Conservation (phyloP, 2,797 vertebrate species). For the Silurus aristotelis region DNA sequence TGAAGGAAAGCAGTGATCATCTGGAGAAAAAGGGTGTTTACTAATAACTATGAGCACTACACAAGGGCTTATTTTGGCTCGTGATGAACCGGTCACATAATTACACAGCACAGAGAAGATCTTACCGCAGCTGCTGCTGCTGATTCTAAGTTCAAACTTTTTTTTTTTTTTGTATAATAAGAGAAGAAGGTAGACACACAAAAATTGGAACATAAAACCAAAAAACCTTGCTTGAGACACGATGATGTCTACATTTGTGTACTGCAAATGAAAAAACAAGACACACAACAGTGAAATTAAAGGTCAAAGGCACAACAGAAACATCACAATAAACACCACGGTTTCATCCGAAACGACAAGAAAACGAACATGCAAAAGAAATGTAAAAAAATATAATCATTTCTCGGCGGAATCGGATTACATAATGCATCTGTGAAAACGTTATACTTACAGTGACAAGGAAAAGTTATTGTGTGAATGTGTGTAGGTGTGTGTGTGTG, state of each 20-base stretch:
- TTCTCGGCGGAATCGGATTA: background rate
- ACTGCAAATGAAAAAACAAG: conserved; percentile 81
- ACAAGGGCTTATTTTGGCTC: conserved; percentile 8
- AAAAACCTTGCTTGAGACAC: conserved; percentile 88
- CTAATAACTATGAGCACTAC: conserved; percentile 20
- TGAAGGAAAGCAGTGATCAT: conserved; percentile 3
- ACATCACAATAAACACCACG: conserved; percentile 55
- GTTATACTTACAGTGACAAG: background rate
- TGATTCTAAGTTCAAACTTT: background rate
- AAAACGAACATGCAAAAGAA: conserved; percentile 53
- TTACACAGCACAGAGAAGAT: conserved; percentile 30
- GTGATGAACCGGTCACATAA: conserved; percentile 18
- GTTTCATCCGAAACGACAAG: conserved; percentile 55
- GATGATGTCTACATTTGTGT: conserved; percentile 84
- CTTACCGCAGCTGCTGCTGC: conserved; percentile 13
- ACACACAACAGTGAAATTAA: conserved; percentile 75
- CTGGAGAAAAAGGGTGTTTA: conserved; percentile 3
- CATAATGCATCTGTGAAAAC: background rate
- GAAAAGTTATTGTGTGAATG: background rate
- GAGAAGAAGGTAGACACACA: conserved; percentile 29
- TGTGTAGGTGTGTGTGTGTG: conserved; percentile 12
- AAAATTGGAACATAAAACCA: conserved; percentile 80
- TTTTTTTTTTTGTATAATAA: background rate
- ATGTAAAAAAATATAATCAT: conserved; percentile 23
- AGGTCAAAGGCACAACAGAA: conserved; percentile 72